phyloP scores from a whole-genome alignment of 2,888 invertebrate genomes.

The Chaitophorus viminalis region DNA sequence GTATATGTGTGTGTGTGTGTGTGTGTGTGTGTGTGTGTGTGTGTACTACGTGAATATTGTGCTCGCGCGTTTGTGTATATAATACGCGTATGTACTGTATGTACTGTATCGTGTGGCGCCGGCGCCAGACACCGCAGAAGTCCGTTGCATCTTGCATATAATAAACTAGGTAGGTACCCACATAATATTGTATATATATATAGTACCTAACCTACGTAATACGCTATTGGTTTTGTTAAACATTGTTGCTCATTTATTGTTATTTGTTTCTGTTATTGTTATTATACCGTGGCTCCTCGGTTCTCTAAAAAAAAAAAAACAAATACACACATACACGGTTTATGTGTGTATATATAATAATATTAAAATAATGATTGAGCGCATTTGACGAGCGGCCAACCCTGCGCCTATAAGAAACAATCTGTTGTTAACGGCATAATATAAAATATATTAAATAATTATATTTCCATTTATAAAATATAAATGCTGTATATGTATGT shows the following conservation, averaged over 20 bases:
- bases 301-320: not conserved
- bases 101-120: conserved; percentile 58
- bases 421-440: not conserved
- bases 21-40: not conserved
- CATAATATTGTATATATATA: not conserved
- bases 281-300: not conserved
- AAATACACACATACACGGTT: not conserved
- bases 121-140: conserved; percentile 54
- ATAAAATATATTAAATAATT: no score
- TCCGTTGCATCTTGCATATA: conserved; percentile 35
- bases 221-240: conserved; percentile 31
- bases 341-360: not conserved
- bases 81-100: no score
- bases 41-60: not conserved
- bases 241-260: conserved; percentile 57
- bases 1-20: not conserved
- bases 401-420: not conserved
- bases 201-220: not conserved
- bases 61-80: not conserved
- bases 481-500: no score
- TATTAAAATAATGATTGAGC: conserved; percentile 34
- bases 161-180: conserved; percentile 7
- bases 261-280: conserved; percentile 16
- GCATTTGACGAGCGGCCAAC: conserved; percentile 7
- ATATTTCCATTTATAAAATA: no score